Base-by-base conservation (phyloP, 1,140 invertebrate species). In the Eupristina koningsbergeri region DNA sequence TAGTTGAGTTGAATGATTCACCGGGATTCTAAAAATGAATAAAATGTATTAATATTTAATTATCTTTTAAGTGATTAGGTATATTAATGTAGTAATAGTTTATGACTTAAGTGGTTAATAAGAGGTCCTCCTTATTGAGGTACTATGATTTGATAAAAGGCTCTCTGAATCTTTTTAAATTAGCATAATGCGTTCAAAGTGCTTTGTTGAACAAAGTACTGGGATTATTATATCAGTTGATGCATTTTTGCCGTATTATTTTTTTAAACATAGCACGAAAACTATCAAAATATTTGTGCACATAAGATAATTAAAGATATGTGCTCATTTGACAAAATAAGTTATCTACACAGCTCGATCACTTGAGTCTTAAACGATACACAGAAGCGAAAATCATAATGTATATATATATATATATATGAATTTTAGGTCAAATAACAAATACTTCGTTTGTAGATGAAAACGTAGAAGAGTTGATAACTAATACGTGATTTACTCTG, bases 111-210 rank as follows among this genome's bases (percentile, higher is more conserved):
- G 83, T 84, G 83, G 71, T 77, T 80, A 84, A 84, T 76, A 80
- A 84, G 73, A 76, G 73, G n/a, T n/a, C n/a, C 78, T 45, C 41
- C 73, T 84, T 80, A 81, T 84, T 84, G 77, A 69, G 63, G 83
- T 78, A 80, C 83, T 84, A 80, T 84, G 71, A 84, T 84, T 84
- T 47, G 83, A 84, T 84, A 80, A 80, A 80, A 76, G 71, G 19
- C 67, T 74, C 77, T 36, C 34, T 39, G 64, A 84, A 84, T 84
- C 76, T 84, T 84, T 80, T 84, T 83, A 83, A 83, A 83, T 79
- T 78, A 83, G 58, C 73, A 81, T 73, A 84, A 84, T 84, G 61
- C 78, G 63, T 76, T 76, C 53, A 64, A 78, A 64, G 64, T 73
- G 78, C 69, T 80, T 84, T 74, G 58, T 76, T 69, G 75, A 83